Conservation (phyloP, 2,797 vertebrate species). For the Crocidura indochinensis region DNA sequence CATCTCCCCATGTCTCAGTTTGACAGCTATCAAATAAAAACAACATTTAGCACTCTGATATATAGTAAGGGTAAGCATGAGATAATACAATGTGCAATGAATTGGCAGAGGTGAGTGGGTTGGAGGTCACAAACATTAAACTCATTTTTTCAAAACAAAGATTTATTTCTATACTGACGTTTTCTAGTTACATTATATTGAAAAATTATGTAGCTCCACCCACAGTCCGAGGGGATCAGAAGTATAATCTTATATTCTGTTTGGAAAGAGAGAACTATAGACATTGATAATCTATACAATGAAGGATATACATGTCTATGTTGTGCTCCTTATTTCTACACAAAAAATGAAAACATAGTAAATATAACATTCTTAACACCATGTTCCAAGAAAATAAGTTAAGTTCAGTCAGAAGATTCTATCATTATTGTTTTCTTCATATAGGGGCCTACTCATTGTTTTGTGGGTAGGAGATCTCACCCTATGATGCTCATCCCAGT, state of each 20-base stretch:
- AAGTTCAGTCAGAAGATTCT: neutral
- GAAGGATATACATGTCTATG: neutral
- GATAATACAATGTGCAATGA: neutral
- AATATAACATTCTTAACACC: neutral
- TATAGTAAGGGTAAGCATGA: conserved; percentile 26
- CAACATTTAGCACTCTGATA: neutral
- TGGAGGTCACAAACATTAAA: conserved; percentile 24
- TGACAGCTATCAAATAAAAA: neutral
- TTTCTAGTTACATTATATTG: neutral
- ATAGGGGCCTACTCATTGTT: too few species aligned
- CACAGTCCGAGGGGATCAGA: neutral
- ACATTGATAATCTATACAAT: neutral
- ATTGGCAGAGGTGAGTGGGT: neutral
- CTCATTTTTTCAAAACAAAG: neutral
- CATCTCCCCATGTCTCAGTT: neutral
- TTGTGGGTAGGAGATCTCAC: too few species aligned
- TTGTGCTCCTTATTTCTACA: neutral
- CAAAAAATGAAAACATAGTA: neutral
- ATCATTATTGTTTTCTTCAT: too few species aligned
- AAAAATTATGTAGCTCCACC: neutral
- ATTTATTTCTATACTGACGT: neutral
- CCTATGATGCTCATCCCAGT: too few species aligned
- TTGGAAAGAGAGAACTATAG: conserved; percentile 6
- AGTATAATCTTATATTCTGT: neutral
- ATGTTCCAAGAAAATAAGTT: neutral